Conservation (phyloP, 2,797 vertebrate species). For the Sebastes melanostomus region DNA sequence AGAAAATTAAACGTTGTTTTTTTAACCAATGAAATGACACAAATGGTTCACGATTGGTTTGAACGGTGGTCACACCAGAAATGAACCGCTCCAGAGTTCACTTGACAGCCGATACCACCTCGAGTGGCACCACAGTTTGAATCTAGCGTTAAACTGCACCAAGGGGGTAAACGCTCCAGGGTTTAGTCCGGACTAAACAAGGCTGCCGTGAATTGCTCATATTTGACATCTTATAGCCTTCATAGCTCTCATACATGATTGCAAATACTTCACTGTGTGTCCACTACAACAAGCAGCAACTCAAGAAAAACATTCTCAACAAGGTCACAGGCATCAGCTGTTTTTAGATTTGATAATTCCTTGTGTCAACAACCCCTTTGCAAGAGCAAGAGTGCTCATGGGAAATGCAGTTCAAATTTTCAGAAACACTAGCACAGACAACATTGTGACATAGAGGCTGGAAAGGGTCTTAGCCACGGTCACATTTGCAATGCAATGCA, state of each 20-base stretch:
- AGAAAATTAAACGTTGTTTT: neutral
- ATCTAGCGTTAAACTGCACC: too few species aligned
- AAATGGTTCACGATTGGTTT: neutral
- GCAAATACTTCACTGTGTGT: neutral
- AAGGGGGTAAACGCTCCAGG: too few species aligned
- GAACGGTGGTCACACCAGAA: neutral
- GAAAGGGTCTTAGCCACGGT: neutral
- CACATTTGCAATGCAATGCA: neutral
- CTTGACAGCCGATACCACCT: neutral
- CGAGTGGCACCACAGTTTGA: too few species aligned
- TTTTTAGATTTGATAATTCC: neutral
- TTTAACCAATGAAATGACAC: neutral
- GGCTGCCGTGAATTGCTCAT: neutral
- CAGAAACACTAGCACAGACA: neutral
- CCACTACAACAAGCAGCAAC: neutral
- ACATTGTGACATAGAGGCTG: neutral
- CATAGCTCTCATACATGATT: neutral
- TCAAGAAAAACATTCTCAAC: neutral
- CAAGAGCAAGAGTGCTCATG: neutral
- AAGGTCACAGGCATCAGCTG: slow-evolving; percentile 1
- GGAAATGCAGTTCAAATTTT: neutral
- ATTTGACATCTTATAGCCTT: neutral
- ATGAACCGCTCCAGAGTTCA: neutral
- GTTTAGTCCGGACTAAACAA: too few species aligned
- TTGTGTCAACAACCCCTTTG: slow-evolving; percentile 1